Evolutionary conservation across 2,797 vertebrate species (phyloP).

Genomic region (Sebastolobus alascanus): DNA sequence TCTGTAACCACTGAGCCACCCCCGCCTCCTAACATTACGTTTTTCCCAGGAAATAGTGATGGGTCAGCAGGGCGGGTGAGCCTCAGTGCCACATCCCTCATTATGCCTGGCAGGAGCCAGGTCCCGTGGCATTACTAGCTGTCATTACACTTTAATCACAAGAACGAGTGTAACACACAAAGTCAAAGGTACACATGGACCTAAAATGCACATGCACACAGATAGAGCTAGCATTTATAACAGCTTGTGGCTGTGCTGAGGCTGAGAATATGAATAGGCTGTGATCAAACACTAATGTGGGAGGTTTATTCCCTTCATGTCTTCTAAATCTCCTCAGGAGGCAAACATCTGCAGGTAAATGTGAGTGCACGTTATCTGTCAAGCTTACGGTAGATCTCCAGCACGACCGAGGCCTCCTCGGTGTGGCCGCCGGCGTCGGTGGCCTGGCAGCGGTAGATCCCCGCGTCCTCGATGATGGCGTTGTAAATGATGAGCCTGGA

Average conservation of each 20-base stretch:
- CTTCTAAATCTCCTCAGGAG: constrained; percentile 29
- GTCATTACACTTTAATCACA: constrained; percentile 74
- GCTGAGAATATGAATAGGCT: constrained; percentile 55
- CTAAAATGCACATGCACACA: constrained; percentile 24
- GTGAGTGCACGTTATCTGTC: not conserved
- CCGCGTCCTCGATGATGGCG: constrained; percentile 95
- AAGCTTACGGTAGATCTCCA: constrained; percentile 98
- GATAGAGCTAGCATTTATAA: constrained; percentile 3
- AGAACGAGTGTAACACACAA: constrained; percentile 41
- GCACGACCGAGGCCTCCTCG: constrained; percentile 95
- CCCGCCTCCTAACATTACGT: constrained; percentile 33
- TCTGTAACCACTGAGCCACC: constrained; percentile 18
- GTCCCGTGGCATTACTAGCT: constrained; percentile 52
- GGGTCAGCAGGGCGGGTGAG: constrained; percentile 64
- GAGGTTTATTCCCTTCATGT: constrained; percentile 53
- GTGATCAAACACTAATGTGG: constrained; percentile 58
- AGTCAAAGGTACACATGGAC: constrained; percentile 36
- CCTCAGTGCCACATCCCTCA: constrained; percentile 60
- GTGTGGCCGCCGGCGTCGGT: constrained; percentile 90
- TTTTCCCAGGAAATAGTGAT: constrained; percentile 53
- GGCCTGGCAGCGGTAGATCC: constrained; percentile 97
- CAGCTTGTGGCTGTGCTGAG: constrained; percentile 24
- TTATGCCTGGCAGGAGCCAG: constrained; percentile 68
- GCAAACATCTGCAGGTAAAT: constrained; percentile 30
- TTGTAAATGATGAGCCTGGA: constrained; percentile 97